These are phyloP conservation scores for Strigamia maritima DNA, from an alignment of 2,888 invertebrate species.

Conservation along the genomic window DNA sequence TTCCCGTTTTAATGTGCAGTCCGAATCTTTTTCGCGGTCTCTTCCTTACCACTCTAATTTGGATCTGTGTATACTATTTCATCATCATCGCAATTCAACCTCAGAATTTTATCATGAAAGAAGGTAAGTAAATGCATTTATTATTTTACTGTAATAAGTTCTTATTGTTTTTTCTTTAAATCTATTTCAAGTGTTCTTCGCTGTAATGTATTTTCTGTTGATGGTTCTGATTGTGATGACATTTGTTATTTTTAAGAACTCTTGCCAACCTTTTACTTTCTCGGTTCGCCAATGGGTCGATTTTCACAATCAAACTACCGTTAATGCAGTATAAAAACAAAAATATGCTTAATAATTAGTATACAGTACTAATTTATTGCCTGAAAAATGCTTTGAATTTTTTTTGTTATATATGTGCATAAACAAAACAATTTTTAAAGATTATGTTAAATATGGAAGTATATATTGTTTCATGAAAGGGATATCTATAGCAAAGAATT, in stretches of 20 bases:
- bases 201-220: neutral
- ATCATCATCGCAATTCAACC: neutral
- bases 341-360: neutral
- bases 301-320: neutral
- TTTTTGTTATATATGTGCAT: neutral
- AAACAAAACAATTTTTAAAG: neutral
- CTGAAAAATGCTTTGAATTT: neutral
- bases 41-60: neutral
- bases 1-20: neutral
- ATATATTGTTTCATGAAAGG: conserved; percentile 70
- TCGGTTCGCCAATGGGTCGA: neutral
- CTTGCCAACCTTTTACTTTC: neutral
- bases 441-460: conserved; percentile 61
- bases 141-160: neutral
- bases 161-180: neutral
- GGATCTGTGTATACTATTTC: neutral
- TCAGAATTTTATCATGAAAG: neutral
- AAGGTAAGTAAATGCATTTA: neutral
- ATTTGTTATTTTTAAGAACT: neutral
- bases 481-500: conserved; percentile 75
- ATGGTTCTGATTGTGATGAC: neutral
- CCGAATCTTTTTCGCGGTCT: neutral
- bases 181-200: neutral
- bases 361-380: neutral
- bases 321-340: neutral